A percentile compares a stretch with the other conserved stretches of the same genome.
These are phyloP conservation scores for Meta bourneti DNA, from an alignment of 2,888 invertebrate genomes.

Conservation along the genomic window DNA sequence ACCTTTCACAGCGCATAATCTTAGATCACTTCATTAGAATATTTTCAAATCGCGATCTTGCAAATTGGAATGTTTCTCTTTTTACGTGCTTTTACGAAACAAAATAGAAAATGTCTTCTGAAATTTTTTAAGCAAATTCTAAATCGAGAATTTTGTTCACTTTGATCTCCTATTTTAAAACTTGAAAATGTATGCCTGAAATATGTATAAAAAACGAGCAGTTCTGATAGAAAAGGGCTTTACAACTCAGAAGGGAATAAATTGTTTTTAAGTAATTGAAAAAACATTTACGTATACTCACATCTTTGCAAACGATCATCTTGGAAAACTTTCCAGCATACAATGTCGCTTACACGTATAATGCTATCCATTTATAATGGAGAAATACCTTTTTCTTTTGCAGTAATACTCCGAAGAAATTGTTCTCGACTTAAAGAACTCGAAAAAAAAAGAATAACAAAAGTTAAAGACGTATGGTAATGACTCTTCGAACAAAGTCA, in stretches of 20 bases:
- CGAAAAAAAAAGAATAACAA: slow-evolving; percentile 22
- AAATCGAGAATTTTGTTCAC: neutral
- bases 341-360: slow-evolving; percentile 44
- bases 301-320: slow-evolving; percentile 30
- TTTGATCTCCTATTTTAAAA: neutral
- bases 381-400: neutral
- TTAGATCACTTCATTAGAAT: too few relatives aligned
- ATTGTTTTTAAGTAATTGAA: slow-evolving; percentile 52
- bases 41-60: too few relatives aligned
- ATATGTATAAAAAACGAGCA: neutral
- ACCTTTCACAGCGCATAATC: too few relatives aligned
- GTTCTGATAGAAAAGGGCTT: slow-evolving; percentile 6
- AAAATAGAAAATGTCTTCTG: neutral
- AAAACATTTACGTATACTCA: slow-evolving; percentile 4
- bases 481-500: slow-evolving; percentile 58
- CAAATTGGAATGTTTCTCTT: neutral
- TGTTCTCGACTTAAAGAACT: slow-evolving; percentile 37
- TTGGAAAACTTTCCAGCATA: slow-evolving; percentile 20
- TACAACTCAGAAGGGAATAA: slow-evolving; percentile 1
- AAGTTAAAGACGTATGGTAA: slow-evolving; percentile 57
- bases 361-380: slow-evolving; percentile 47
- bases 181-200: neutral
- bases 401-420: slow-evolving; percentile 19
- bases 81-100: neutral
- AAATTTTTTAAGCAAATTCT: neutral